phyloP scores from a whole-genome alignment of 2,797 vertebrate species.

The Hippoglossus hippoglossus region DNA sequence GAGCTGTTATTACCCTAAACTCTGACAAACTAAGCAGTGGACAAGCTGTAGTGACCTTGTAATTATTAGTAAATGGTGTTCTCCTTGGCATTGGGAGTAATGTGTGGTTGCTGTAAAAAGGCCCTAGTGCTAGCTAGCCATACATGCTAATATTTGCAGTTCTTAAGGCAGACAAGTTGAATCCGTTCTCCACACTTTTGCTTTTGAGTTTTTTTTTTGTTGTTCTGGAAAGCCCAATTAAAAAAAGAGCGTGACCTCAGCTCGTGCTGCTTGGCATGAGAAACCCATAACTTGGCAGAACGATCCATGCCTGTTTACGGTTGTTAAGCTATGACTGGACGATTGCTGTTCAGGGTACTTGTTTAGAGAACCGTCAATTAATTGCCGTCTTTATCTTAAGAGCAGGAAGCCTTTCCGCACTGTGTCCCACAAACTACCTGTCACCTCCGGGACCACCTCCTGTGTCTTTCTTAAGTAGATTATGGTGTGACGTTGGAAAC shows the following conservation, averaged over 20 bases:
- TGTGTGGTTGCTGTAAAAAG: not conserved
- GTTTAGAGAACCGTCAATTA: slow-evolving; percentile 34
- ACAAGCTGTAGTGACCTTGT: not conserved
- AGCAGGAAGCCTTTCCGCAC: slow-evolving; percentile 20
- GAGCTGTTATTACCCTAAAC: not conserved
- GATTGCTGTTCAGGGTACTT: slow-evolving; percentile 5
- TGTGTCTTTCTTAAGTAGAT: slow-evolving; percentile 48
- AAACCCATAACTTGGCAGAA: slow-evolving; percentile 4
- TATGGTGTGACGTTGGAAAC: slow-evolving; percentile 49
- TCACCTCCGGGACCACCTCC: slow-evolving; percentile 49
- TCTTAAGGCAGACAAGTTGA: not conserved
- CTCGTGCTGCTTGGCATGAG: not conserved
- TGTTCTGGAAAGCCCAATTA: not conserved
- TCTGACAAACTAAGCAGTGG: not conserved
- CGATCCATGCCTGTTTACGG: not conserved
- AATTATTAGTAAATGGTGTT: not conserved
- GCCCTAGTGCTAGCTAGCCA: not conserved
- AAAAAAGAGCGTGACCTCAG: not conserved
- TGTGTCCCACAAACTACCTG: slow-evolving; percentile 51
- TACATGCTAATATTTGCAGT: not conserved
- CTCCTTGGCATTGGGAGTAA: not conserved
- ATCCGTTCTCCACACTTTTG: not conserved
- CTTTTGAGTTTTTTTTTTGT: not conserved
- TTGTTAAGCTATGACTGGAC: slow-evolving; percentile 11
- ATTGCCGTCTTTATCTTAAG: slow-evolving; percentile 42